phyloP scores from a whole-genome alignment of 1,140 invertebrate genomes.

The Harlomillsia oculata region DNA sequence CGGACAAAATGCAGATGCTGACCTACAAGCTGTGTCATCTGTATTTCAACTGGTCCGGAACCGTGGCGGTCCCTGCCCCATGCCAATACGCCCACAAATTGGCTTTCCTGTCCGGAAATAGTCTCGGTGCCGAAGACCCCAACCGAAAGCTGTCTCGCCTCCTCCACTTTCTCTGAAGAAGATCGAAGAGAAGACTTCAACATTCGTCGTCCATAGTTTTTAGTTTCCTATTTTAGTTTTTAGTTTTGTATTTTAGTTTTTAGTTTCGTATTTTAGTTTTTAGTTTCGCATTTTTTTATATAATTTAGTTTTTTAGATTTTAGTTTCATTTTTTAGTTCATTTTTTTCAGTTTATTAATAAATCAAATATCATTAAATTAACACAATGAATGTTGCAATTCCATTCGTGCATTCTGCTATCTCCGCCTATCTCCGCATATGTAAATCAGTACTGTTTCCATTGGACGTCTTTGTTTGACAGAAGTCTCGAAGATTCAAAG shows the following conservation, averaged over 20 bases:
- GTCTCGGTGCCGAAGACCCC: not conserved
- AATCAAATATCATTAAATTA: no score
- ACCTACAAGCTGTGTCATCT: slow-evolving; percentile 54
- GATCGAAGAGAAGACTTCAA: no score
- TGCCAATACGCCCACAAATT: slow-evolving; percentile 79
- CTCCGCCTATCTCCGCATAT: slow-evolving; percentile 15
- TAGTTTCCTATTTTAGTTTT: no score
- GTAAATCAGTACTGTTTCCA: not conserved
- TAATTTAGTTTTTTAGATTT: no score
- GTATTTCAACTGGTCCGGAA: slow-evolving; percentile 44
- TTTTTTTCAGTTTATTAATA: no score
- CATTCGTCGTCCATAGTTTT: no score
- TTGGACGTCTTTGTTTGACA: not conserved
- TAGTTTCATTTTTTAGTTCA: no score
- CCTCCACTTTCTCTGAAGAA: slow-evolving; percentile 33
- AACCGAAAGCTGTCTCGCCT: slow-evolving; percentile 22
- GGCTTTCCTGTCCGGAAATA: slow-evolving; percentile 58
- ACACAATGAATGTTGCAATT: no score
- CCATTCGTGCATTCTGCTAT: no score
- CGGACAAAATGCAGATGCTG: slow-evolving; percentile 57
- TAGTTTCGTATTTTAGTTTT: no score
- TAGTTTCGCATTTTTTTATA: no score
- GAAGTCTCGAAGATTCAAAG: not conserved
- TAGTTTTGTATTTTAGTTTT: no score
- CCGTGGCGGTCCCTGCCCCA: slow-evolving; percentile 61